Evolutionary conservation across 1,140 invertebrate genomes (phyloP).

Genomic region (Aradophagus sp.): DNA sequence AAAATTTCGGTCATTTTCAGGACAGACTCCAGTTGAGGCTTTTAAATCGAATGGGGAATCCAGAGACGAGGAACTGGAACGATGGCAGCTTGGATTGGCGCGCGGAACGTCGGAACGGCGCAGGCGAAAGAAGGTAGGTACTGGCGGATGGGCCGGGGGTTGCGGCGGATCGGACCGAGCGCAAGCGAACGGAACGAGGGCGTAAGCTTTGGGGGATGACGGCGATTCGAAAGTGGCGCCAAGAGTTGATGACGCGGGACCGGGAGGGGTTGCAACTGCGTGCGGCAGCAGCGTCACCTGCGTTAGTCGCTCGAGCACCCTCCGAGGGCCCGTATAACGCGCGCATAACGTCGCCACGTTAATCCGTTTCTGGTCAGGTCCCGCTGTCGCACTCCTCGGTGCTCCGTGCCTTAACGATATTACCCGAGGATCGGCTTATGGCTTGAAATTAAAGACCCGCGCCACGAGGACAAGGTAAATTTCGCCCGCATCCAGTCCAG

Average conservation of each 20-base stretch:
- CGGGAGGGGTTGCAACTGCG: slow-evolving; percentile 53
- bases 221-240: slow-evolving; percentile 41
- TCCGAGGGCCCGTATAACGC: slow-evolving; percentile 55
- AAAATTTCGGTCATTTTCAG: too few species aligned
- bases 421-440: slow-evolving; percentile 58
- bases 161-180: too few species aligned
- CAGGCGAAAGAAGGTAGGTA: too few species aligned
- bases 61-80: too few species aligned
- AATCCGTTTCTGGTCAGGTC: slow-evolving; percentile 56
- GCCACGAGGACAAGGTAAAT: slow-evolving; percentile 60
- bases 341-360: slow-evolving; percentile 59
- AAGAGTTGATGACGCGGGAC: slow-evolving; percentile 38
- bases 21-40: too few species aligned
- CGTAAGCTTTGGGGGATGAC: slow-evolving; percentile 19
- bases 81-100: too few species aligned
- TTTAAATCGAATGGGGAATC: too few species aligned
- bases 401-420: slow-evolving; percentile 57
- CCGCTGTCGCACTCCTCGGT: slow-evolving; percentile 20
- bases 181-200: slow-evolving; percentile 20
- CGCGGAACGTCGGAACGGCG: too few species aligned
- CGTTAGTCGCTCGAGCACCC: slow-evolving; percentile 62
- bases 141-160: too few species aligned
- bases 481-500: slow-evolving; percentile 11
- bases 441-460: slow-evolving; percentile 50
- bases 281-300: slow-evolving; percentile 62